Evolutionary conservation across 2,113 vertebrate genomes (phyloP).

Genomic region (Clinocottus analis): DNA sequence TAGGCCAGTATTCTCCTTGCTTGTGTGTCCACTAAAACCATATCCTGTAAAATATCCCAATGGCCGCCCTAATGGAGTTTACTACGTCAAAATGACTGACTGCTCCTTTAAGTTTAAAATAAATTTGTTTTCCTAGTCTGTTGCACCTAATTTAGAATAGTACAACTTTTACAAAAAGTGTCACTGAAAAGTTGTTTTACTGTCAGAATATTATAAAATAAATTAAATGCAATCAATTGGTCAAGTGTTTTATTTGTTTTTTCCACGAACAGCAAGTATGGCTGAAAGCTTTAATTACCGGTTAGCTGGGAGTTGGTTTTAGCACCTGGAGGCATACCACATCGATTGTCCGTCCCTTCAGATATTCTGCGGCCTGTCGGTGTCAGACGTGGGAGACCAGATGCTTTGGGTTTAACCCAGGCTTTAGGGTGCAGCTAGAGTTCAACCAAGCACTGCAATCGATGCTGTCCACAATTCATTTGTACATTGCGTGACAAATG

Average conservation of each 20-base stretch:
- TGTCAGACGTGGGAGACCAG: not conserved
- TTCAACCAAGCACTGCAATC: not conserved
- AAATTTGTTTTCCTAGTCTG: constrained; percentile 32
- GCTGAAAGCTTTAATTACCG: not conserved
- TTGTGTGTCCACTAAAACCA: not conserved
- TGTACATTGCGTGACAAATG: not conserved
- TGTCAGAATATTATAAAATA: constrained; percentile 32
- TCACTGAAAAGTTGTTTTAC: not conserved
- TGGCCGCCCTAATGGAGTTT: not conserved
- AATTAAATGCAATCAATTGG: constrained; percentile 11
- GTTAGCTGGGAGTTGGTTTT: not conserved
- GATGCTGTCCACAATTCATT: not conserved
- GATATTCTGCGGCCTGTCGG: not conserved
- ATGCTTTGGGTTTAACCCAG: not conserved
- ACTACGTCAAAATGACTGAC: constrained; percentile 1
- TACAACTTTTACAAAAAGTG: constrained; percentile 21
- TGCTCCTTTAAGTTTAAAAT: not conserved
- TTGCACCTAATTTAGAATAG: constrained; percentile 4
- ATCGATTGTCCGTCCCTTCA: not conserved
- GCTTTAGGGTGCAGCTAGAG: not conserved
- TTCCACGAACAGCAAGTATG: not conserved
- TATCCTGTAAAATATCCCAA: constrained; percentile 1
- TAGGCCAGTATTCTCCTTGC: not conserved
- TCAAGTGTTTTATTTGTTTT: not conserved
- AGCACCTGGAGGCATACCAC: not conserved